Conservation (phyloP, 2,113 vertebrate species). For the Macaca mulatta region DNA sequence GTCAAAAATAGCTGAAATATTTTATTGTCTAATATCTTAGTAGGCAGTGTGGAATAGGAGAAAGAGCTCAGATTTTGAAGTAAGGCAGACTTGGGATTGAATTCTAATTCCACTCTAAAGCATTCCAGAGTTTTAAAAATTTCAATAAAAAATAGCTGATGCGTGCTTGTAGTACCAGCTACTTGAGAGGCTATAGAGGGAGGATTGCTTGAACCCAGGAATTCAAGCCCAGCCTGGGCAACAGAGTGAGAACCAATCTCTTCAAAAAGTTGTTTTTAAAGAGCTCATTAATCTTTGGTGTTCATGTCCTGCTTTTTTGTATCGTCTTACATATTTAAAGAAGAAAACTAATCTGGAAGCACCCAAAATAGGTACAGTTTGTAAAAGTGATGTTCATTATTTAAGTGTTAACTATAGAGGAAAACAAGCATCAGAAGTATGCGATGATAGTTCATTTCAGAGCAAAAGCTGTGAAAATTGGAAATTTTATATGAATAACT, state of each 20-base stretch:
- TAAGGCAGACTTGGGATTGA: background rate
- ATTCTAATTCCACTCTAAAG: background rate
- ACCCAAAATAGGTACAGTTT: background rate
- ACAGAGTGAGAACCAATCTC: background rate
- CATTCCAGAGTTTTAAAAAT: too few relatives aligned
- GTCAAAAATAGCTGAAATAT: background rate
- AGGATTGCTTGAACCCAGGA: background rate
- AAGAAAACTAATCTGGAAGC: constrained; percentile 16
- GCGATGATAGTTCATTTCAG: constrained; percentile 25
- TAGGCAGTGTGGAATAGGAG: background rate
- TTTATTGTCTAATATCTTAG: background rate
- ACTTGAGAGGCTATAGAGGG: background rate
- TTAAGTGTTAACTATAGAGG: constrained; percentile 9
- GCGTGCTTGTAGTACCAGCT: background rate
- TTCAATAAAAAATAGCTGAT: too few relatives aligned
- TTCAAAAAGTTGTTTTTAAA: background rate
- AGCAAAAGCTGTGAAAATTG: constrained; percentile 6
- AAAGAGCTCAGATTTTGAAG: background rate
- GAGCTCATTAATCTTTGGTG: background rate
- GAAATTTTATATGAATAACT: constrained; percentile 1
- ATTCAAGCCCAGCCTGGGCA: background rate
- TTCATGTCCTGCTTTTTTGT: background rate
- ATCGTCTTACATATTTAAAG: background rate
- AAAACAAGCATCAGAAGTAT: background rate
- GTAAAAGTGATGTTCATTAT: constrained; percentile 3